Base-by-base conservation (phyloP, 2,888 invertebrate species). In the Enchytraeus crypticus region DNA sequence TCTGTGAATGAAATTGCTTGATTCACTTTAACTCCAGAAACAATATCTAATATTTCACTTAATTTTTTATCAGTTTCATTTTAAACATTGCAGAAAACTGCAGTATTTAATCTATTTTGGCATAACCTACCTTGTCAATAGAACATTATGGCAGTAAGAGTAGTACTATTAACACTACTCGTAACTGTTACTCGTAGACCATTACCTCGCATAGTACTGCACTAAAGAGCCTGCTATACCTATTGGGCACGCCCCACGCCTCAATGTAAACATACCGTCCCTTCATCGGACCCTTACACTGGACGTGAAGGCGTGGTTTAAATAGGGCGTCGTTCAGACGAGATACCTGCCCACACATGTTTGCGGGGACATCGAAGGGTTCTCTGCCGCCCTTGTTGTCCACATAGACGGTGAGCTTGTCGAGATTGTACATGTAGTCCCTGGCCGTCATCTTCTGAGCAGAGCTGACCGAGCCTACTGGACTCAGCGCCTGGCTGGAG, bases 171-270 rank as follows among this genome's bases (percentile, higher is more conserved):
- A n/a, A n/a, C n/a, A n/a, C n/a, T n/a, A n/a, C n/a, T n/a, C n/a
- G n/a, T n/a, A n/a, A n/a, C 33, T 23, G 21, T 60, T 53, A 66
- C 33, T 59, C 60, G 49, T 82, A 82, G 30, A 82, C 80, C 73
- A 80, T 77, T 14, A 83, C 82, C 72, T 83, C 82, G 67, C 83
- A 83, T 23, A 83, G 71, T 30, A 82, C 80, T 29, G 82, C 80
- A 51, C 80, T 81, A 71, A 82, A 83, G 32, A 81, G 73, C 54
- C 79, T 71, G 64, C 78, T 79, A 77, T 80, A 81, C 51, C 81
- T 74, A 66, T 81, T 79, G 38, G 78, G 75, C 21, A 79, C 76
- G 33, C 82, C 82, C 69, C 79, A 78, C 2, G 82, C 82, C 69
- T 81, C 80, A 54, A 83, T 78, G 70, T 82, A 81, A 27, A 82